These are phyloP conservation scores for Hirundo rustica DNA, from an alignment of 2,797 vertebrate genomes.

Conservation along the genomic window DNA sequence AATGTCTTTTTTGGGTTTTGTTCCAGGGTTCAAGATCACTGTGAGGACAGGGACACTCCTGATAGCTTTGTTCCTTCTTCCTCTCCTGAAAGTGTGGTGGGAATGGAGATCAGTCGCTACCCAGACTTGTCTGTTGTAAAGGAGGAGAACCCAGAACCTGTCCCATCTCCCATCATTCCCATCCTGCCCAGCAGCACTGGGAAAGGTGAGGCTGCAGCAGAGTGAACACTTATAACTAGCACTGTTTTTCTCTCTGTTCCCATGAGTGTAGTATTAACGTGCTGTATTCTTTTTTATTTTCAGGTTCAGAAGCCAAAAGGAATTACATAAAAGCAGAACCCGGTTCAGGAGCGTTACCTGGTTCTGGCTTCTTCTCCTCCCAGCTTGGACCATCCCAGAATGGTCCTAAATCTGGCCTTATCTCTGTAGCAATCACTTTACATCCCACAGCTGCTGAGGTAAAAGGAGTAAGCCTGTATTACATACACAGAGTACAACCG, in stretches of 20 bases:
- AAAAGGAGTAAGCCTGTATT: slow-evolving; percentile 41
- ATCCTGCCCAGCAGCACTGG: slow-evolving; percentile 90
- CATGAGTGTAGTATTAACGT: neutral
- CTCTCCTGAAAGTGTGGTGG: slow-evolving; percentile 96
- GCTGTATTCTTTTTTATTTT: neutral
- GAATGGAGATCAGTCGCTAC: slow-evolving; percentile 93
- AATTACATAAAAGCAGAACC: slow-evolving; percentile 92
- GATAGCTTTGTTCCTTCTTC: slow-evolving; percentile 98
- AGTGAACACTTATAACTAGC: too few relatives aligned
- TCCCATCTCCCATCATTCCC: slow-evolving; percentile 92
- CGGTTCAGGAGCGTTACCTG: slow-evolving; percentile 70
- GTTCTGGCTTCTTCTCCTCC: slow-evolving; percentile 83
- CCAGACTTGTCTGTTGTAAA: slow-evolving; percentile 93
- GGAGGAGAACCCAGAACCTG: slow-evolving; percentile 90
- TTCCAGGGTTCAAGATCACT: slow-evolving; percentile 88
- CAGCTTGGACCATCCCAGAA: slow-evolving; percentile 84
- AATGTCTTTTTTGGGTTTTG: neutral
- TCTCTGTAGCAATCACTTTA: slow-evolving; percentile 97
- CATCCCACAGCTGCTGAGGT: slow-evolving; percentile 97
- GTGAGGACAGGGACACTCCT: slow-evolving; percentile 91
- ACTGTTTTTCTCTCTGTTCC: neutral
- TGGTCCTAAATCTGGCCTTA: slow-evolving; percentile 89
- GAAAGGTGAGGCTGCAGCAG: slow-evolving; percentile 81
- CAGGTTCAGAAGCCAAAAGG: slow-evolving; percentile 87
- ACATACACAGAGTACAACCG: neutral